These are phyloP conservation scores for Lemur catta DNA, from an alignment of 2,797 vertebrate genomes.

Conservation along the genomic window DNA sequence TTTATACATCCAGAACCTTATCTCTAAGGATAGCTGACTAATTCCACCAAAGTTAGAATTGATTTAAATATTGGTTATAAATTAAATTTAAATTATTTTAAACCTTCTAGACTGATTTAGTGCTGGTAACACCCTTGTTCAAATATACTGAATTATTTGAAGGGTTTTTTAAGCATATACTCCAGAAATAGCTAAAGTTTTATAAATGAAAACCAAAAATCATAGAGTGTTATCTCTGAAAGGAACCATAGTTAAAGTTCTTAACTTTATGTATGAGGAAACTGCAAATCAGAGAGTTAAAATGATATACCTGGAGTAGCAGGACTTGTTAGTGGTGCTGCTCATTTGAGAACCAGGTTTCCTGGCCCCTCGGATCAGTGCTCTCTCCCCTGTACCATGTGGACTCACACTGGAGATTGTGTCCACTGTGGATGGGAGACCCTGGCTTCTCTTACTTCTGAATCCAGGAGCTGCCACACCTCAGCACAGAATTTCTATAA, in stretches of 20 bases:
- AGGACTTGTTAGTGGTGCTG: neutral
- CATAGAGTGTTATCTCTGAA: constrained; percentile 1
- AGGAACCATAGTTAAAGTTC: neutral
- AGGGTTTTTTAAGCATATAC: neutral
- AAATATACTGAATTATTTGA: constrained; percentile 38
- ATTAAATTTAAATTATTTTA: constrained; percentile 65
- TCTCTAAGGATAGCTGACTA: constrained; percentile 19
- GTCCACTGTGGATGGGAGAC: neutral
- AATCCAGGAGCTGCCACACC: neutral
- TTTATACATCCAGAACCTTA: constrained; percentile 15
- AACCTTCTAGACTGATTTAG: constrained; percentile 18
- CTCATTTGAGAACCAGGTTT: neutral
- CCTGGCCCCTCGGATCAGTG: neutral
- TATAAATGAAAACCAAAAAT: constrained; percentile 21
- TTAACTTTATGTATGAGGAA: neutral
- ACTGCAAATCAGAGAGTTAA: neutral
- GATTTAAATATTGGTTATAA: constrained; percentile 63
- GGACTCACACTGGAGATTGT: neutral
- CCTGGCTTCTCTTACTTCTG: neutral
- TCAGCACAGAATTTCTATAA: neutral
- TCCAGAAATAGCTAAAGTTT: constrained; percentile 5
- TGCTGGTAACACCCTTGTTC: neutral
- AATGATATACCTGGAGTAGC: neutral
- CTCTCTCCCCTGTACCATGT: neutral
- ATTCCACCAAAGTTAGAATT: constrained; percentile 17